These are phyloP conservation scores for Spisula solida DNA, from an alignment of 2,888 invertebrate species.

Conservation along the genomic window DNA sequence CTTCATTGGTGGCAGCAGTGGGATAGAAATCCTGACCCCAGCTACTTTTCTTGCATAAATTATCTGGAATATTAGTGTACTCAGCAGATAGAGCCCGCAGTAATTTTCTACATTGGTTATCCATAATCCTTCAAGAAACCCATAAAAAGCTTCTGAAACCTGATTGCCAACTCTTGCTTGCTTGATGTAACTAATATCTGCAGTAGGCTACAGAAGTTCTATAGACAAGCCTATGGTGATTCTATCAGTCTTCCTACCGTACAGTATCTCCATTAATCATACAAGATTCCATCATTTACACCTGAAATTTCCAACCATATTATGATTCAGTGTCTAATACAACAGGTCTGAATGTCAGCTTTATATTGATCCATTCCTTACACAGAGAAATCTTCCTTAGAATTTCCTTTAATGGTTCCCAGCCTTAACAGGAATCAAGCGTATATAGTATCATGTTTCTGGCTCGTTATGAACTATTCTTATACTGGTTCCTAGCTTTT, in stretches of 20 bases:
- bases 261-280: neutral
- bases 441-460: too few relatives aligned
- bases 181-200: neutral
- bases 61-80: too few relatives aligned
- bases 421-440: too few relatives aligned
- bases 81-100: too few relatives aligned
- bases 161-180: neutral
- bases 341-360: neutral
- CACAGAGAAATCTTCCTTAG: neutral
- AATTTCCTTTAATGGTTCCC: neutral
- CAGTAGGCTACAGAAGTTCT: too few relatives aligned
- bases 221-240: neutral
- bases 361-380: neutral
- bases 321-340: neutral
- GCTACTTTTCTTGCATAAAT: too few relatives aligned
- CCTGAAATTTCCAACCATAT: neutral
- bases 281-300: conserved; percentile 5
- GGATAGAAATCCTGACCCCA: too few relatives aligned
- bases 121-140: neutral
- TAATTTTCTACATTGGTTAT: too few relatives aligned
- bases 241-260: neutral
- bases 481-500: too few relatives aligned
- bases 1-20: too few relatives aligned
- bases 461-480: neutral
- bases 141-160: neutral